A percentile compares a stretch with the other conserved stretches of the same genome.
Evolutionary conservation across 1,140 invertebrate species (phyloP).

Genomic region (Dermatophagoides farinae): DNA sequence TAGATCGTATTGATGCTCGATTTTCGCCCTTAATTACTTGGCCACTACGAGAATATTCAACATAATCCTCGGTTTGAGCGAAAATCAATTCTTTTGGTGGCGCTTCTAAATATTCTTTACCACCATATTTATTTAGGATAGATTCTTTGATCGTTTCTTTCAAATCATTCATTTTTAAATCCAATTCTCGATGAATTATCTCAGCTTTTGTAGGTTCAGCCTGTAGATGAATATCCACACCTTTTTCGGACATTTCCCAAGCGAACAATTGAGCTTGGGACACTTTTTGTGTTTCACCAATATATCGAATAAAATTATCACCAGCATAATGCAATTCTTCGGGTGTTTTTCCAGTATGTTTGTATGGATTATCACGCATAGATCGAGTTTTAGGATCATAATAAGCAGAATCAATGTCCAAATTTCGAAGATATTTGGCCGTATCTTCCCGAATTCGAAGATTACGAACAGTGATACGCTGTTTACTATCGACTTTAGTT

Average conservation of each 20-base stretch:
- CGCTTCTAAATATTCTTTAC: conserved; percentile 67
- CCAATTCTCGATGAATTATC: conserved; percentile 67
- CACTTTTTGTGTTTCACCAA: conserved; percentile 77
- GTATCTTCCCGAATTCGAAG: conserved; percentile 94
- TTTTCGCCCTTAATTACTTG: conserved; percentile 64
- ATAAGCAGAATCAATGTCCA: conserved; percentile 90
- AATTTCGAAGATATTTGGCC: conserved; percentile 88
- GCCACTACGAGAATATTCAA: conserved; percentile 83
- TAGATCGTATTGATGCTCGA: conserved; percentile 57
- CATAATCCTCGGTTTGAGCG: conserved; percentile 48
- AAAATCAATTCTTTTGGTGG: conserved; percentile 65
- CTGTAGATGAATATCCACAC: conserved; percentile 82
- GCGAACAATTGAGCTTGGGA: conserved; percentile 86
- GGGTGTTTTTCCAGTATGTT: conserved; percentile 32
- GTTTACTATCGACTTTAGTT: conserved; percentile 94
- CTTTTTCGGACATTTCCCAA: conserved; percentile 85
- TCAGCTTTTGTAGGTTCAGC: conserved; percentile 96
- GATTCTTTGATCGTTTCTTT: conserved; percentile 50
- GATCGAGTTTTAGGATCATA: conserved; percentile 97
- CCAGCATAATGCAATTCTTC: conserved; percentile 70
- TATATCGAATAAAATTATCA: conserved; percentile 84
- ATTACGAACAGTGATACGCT: conserved; percentile 93
- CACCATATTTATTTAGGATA: conserved; percentile 69
- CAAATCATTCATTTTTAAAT: conserved; percentile 64
- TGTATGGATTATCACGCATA: conserved; percentile 94